phyloP scores from a whole-genome alignment of 1,140 invertebrate genomes.

The Potamilus streckersoni region DNA sequence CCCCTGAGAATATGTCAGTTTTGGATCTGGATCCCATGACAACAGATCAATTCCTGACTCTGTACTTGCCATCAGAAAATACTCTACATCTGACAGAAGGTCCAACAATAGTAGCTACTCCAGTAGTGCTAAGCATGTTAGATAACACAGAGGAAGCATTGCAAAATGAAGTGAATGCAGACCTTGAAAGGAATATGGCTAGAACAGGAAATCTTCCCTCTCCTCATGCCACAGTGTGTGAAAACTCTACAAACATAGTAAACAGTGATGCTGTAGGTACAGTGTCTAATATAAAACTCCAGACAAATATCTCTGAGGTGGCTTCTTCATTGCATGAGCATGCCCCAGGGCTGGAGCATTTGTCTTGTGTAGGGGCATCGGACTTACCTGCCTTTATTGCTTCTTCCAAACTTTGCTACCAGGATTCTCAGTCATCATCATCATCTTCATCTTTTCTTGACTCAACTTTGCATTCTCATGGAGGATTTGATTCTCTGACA shows the following conservation, averaged over 20 bases:
- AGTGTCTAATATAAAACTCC: not conserved
- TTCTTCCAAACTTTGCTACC: conserved; percentile 14
- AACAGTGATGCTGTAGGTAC: not conserved
- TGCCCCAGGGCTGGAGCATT: conserved; percentile 12
- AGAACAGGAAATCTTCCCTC: conserved; percentile 11
- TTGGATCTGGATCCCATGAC: conserved; percentile 2
- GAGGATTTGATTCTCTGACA: too few relatives aligned
- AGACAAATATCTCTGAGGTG: not conserved
- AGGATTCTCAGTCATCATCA: conserved; percentile 28
- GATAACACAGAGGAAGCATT: conserved; percentile 52
- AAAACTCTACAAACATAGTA: not conserved
- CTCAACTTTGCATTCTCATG: not conserved
- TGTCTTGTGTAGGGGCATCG: not conserved
- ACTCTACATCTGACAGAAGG: conserved; percentile 40
- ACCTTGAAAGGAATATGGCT: conserved; percentile 47
- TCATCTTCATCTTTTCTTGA: conserved; percentile 15
- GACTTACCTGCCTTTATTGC: too few relatives aligned
- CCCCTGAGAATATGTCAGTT: conserved; percentile 19
- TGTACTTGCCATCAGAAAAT: conserved; percentile 26
- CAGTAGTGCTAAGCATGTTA: conserved; percentile 31
- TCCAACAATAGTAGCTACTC: conserved; percentile 33
- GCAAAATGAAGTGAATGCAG: conserved; percentile 54
- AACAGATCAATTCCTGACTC: too few relatives aligned
- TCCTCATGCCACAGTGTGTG: conserved; percentile 21
- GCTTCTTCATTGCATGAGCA: not conserved